These are phyloP conservation scores for Eurytoma adleriae DNA, from an alignment of 2,888 invertebrate species.

Conservation along the genomic window DNA sequence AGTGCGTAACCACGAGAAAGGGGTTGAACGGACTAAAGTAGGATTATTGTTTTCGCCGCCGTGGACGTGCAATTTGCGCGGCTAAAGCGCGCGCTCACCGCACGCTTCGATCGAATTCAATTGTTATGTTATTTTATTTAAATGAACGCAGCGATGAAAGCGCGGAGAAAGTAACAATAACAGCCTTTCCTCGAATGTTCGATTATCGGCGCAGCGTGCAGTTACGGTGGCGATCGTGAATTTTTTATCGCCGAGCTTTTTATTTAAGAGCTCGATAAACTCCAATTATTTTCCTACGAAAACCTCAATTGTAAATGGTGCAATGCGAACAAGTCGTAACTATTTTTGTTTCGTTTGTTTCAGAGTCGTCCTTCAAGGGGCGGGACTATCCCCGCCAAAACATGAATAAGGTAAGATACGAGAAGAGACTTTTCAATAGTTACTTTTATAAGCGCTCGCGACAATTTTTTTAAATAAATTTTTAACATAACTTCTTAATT, in stretches of 20 bases:
- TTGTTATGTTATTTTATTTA: constrained; percentile 5
- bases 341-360: constrained; percentile 64
- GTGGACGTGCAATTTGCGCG: constrained; percentile 30
- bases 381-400: constrained; percentile 75
- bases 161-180: too few species aligned
- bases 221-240: too few species aligned
- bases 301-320: too few species aligned
- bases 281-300: too few species aligned
- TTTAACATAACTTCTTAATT: too few species aligned
- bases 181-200: too few species aligned
- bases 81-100: constrained; percentile 27
- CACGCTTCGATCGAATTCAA: constrained; percentile 31
- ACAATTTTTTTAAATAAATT: too few species aligned
- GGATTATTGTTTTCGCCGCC: constrained; percentile 61
- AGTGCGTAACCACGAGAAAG: constrained; percentile 61
- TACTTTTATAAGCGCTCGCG: neutral
- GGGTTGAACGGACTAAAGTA: constrained; percentile 62
- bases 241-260: too few species aligned
- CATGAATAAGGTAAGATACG: constrained; percentile 75
- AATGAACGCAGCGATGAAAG: too few species aligned
- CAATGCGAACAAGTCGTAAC: too few species aligned
- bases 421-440: constrained; percentile 2
- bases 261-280: too few species aligned
- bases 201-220: too few species aligned
- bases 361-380: constrained; percentile 73